Evolutionary conservation across 2,888 invertebrate species (phyloP).

Genomic region (Apodemia zela): DNA sequence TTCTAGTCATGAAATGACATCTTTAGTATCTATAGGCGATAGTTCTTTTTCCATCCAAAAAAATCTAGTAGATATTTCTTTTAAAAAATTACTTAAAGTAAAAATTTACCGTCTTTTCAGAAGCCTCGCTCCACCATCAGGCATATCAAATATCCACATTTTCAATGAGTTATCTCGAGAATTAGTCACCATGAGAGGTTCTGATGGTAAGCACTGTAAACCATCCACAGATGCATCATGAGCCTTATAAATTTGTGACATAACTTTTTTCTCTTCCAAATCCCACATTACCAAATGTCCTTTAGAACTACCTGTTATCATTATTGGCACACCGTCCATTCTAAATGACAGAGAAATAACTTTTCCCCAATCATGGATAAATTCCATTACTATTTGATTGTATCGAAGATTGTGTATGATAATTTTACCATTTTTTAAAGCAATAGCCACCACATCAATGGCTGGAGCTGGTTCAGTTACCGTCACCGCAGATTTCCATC

Average conservation of each 20-base stretch:
- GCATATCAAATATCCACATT: conserved; percentile 94
- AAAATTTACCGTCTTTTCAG: conserved; percentile 82
- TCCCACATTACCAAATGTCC: conserved; percentile 98
- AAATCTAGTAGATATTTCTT: too few relatives aligned
- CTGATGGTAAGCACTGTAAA: conserved; percentile 90
- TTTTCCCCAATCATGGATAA: conserved; percentile 95
- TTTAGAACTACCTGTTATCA: conserved; percentile 89
- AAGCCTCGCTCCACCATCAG: conserved; percentile 93
- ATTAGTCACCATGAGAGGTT: conserved; percentile 94
- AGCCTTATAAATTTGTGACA: conserved; percentile 89
- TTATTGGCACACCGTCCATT: conserved; percentile 90
- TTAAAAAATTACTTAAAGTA: background rate
- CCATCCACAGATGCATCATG: conserved; percentile 90
- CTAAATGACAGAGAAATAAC: conserved; percentile 92
- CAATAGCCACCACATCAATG: conserved; percentile 94
- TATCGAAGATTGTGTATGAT: conserved; percentile 92
- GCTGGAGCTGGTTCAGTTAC: conserved; percentile 94
- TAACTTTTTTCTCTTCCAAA: conserved; percentile 88
- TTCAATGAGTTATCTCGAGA: conserved; percentile 97
- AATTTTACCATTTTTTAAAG: conserved; percentile 90
- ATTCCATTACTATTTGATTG: conserved; percentile 90
- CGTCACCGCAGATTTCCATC: conserved; percentile 86
- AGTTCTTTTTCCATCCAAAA: too few relatives aligned
- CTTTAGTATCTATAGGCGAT: too few relatives aligned
- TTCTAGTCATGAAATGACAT: too few relatives aligned